These are phyloP conservation scores for Pongo pygmaeus DNA, from an alignment of 2,113 vertebrate genomes.

Conservation along the genomic window DNA sequence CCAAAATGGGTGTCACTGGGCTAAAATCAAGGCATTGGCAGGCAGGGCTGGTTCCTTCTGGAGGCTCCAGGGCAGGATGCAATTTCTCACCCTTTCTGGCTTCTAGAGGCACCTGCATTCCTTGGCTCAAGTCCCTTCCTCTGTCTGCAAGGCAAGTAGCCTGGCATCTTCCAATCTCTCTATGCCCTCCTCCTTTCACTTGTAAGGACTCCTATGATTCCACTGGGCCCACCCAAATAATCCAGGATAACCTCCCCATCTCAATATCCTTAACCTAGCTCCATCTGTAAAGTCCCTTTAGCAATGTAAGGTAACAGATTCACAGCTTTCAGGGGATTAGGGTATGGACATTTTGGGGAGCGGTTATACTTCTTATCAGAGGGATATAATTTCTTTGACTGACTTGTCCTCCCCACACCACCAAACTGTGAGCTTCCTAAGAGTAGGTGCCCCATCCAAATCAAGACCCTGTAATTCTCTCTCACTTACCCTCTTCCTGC, in stretches of 20 bases:
- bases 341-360: not conserved
- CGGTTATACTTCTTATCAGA: not conserved
- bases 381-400: not conserved
- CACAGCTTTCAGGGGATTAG: not conserved
- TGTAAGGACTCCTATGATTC: not conserved
- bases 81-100: not conserved
- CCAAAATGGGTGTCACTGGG: not conserved
- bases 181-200: not conserved
- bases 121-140: not conserved
- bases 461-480: not conserved
- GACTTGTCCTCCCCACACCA: not conserved
- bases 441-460: not conserved
- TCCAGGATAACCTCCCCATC: not conserved
- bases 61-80: not conserved
- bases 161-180: not conserved
- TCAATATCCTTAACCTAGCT: not conserved
- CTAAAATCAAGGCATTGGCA: not conserved
- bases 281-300: not conserved
- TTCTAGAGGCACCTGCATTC: not conserved
- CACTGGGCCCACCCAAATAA: not conserved
- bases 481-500: not conserved
- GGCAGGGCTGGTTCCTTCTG: too few relatives aligned
- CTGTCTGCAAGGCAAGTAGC: not conserved
- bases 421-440: not conserved
- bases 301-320: not conserved